Evolutionary conservation across 2,113 vertebrate genomes (phyloP).

Genomic region (Stigmatopora argus): DNA sequence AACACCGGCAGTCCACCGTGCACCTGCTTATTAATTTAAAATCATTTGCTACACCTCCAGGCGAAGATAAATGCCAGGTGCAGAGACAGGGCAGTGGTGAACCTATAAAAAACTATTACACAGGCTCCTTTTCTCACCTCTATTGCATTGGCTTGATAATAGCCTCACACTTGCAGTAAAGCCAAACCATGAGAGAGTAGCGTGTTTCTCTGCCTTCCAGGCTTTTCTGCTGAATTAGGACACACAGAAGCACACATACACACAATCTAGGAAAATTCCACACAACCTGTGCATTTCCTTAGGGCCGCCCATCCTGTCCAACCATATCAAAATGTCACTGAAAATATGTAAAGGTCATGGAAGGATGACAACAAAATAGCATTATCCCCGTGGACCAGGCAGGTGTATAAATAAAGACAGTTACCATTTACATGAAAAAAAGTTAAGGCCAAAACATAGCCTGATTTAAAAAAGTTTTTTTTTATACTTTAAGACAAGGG

Average conservation of each 20-base stretch:
- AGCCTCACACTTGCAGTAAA: slow-evolving; percentile 56
- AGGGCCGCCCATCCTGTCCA: slow-evolving; percentile 26
- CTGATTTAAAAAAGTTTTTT: slow-evolving; percentile 4
- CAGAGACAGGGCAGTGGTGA: slow-evolving; percentile 65
- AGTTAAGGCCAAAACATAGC: slow-evolving; percentile 7
- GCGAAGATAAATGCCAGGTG: slow-evolving; percentile 73
- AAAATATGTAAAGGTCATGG: slow-evolving; percentile 42
- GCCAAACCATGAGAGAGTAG: slow-evolving; percentile 54
- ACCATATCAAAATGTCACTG: slow-evolving; percentile 44
- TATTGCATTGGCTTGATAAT: slow-evolving; percentile 71
- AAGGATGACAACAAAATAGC: slow-evolving; percentile 50
- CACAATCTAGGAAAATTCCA: slow-evolving; percentile 30
- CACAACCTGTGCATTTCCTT: slow-evolving; percentile 26
- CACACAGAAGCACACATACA: slow-evolving; percentile 16
- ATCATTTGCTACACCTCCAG: slow-evolving; percentile 69
- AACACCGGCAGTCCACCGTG: slow-evolving; percentile 49
- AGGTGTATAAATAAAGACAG: slow-evolving; percentile 33
- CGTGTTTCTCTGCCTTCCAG: slow-evolving; percentile 53
- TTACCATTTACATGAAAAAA: slow-evolving; percentile 19
- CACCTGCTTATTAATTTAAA: slow-evolving; percentile 75
- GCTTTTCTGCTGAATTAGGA: slow-evolving; percentile 47
- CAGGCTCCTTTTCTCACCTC: slow-evolving; percentile 65
- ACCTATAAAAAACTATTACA: slow-evolving; percentile 76
- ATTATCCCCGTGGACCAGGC: slow-evolving; percentile 40
- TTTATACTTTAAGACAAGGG: slow-evolving; percentile 15